Base-by-base conservation (phyloP, 2,888 invertebrate genomes). In the Orgyia antiqua region DNA sequence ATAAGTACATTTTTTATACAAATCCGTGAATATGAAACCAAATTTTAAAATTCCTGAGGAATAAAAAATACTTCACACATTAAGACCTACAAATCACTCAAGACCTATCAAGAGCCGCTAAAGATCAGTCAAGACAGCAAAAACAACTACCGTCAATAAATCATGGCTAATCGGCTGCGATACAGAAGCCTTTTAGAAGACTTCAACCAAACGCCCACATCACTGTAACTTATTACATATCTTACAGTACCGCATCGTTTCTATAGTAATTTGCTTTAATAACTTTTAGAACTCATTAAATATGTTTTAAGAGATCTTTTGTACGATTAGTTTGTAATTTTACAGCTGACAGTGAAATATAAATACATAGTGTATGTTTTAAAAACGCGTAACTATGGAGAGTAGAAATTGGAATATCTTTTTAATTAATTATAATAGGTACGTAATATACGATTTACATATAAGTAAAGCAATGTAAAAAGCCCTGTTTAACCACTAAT, bases 191-290 rank as follows among this genome's bases (percentile, higher is more conserved):
- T 67, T 71, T 64, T 64, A 66, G 61, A 62, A 31, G 57, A 59
- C 60, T 54, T 43, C 24, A 40, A 49, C 28, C 19, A 19, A 33
- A 50, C 58, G 63, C 59, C 64, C 42, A 62, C 70, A 70, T 72
- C 71, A 68, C 35, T 44, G 43, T 49, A 64, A 67, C 66, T 57
- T 68, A 75, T 76, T 71, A 77, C 63, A 59, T 52, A 52, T 48
- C 53, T 58, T 69, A 69, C 68, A 70, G 70, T 71, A 69, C 58
- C 55, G 50, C 57, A 50, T 55, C 63, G 58, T 61, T 64, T 58
- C 58, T 45, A 63, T 63, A 59, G 74, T 68, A 73, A 79, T 80
- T 80, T 78, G 64, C 66, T 64, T 73, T 80, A 78, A 82, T 80
- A 77, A 75, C 78, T 74, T 71, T 65, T 59, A 73, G 73, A 79